Percentiles rank a stretch among this genome's conserved stretches.
phyloP scores from a whole-genome alignment of 2,888 invertebrate species.

The Brachyopa scutellaris region DNA sequence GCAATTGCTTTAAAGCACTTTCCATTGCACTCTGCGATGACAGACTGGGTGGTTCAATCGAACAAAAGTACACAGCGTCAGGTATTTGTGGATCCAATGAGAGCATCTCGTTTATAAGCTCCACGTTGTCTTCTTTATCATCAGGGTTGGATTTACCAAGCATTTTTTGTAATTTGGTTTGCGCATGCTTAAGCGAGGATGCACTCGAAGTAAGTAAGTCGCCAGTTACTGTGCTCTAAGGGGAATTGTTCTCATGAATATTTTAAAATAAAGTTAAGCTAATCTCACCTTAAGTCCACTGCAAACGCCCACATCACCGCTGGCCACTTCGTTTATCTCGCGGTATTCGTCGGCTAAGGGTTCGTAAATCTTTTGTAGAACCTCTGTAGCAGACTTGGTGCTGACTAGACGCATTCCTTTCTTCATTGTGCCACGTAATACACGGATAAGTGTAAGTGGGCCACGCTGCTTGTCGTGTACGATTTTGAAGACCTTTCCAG shows the following conservation, averaged over 20 bases:
- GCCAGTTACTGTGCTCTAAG: constrained; percentile 86
- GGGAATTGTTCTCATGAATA: neutral
- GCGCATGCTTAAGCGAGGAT: constrained; percentile 84
- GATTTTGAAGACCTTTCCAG: constrained; percentile 95
- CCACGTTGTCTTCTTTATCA: constrained; percentile 77
- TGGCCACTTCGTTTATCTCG: constrained; percentile 85
- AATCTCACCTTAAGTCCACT: constrained; percentile 90
- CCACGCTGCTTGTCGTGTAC: constrained; percentile 95
- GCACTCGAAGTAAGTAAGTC: constrained; percentile 87
- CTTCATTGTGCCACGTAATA: constrained; percentile 89
- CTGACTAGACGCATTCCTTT: constrained; percentile 83
- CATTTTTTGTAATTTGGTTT: constrained; percentile 80
- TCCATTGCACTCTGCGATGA: constrained; percentile 90
- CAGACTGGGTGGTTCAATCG: constrained; percentile 94
- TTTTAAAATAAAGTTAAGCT: neutral
- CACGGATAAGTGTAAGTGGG: constrained; percentile 91
- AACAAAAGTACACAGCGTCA: constrained; percentile 98
- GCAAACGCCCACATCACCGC: constrained; percentile 95
- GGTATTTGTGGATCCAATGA: constrained; percentile 87
- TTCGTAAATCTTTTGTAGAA: constrained; percentile 82
- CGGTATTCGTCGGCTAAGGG: constrained; percentile 95
- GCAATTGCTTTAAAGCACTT: constrained; percentile 89
- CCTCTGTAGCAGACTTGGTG: constrained; percentile 76
- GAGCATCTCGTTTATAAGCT: constrained; percentile 76
- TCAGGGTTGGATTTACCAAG: constrained; percentile 73